Evolutionary conservation across 2,797 vertebrate species (phyloP).

Genomic region (Tragopan temminckii): DNA sequence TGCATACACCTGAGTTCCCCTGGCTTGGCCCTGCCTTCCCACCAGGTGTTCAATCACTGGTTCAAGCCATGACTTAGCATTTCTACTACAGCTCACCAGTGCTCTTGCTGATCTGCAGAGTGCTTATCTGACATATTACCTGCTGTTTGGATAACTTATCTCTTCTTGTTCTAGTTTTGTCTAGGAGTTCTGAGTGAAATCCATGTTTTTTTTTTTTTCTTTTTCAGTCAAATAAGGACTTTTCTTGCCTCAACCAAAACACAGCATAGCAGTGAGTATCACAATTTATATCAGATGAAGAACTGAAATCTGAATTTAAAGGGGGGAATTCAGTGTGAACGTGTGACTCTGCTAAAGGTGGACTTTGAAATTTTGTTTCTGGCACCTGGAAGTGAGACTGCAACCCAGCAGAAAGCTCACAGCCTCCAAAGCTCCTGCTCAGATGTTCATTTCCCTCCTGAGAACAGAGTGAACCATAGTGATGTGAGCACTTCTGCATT

Average conservation of each 20-base stretch:
- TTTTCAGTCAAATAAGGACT: not conserved
- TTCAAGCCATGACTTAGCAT: no score
- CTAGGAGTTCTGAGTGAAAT: not conserved
- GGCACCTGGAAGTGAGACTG: rapidly evolving
- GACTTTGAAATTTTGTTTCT: not conserved
- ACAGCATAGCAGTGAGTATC: rapidly evolving
- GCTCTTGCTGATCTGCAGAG: not conserved
- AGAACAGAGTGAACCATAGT: not conserved
- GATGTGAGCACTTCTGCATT: not conserved
- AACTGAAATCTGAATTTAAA: not conserved
- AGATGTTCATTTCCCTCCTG: not conserved
- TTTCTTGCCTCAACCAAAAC: not conserved
- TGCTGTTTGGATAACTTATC: no score
- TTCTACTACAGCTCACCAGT: no score
- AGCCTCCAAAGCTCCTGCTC: not conserved
- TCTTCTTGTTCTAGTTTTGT: not conserved
- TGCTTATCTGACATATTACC: not conserved
- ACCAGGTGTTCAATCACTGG: no score
- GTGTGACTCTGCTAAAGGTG: not conserved
- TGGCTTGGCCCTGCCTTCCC: no score
- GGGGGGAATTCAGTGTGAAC: not conserved
- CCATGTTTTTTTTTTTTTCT: not conserved
- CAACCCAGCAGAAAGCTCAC: not conserved
- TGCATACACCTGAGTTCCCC: no score
- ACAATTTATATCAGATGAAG: not conserved